Conservation (phyloP, 2,797 vertebrate genomes). For the Balearica regulorum region DNA sequence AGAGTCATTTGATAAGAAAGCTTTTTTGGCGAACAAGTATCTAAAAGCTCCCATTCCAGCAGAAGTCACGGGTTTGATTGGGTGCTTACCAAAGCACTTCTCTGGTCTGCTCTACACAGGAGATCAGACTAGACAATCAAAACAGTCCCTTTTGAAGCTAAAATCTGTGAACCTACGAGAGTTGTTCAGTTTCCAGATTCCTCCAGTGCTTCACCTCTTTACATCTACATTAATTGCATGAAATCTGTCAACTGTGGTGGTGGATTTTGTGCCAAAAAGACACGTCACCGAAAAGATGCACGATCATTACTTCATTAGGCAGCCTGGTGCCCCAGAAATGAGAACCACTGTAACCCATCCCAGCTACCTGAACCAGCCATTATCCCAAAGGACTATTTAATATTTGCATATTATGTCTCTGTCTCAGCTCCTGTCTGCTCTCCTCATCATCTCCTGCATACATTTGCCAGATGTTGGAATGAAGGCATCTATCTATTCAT, state of each 20-base stretch:
- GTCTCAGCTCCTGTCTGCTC: slow-evolving; percentile 4
- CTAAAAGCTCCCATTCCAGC: neutral
- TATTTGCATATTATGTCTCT: neutral
- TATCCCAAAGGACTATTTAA: neutral
- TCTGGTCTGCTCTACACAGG: neutral
- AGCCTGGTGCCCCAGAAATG: neutral
- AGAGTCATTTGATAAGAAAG: neutral
- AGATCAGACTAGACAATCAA: neutral
- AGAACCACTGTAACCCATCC: neutral
- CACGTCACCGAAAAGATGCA: neutral
- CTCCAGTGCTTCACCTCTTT: neutral
- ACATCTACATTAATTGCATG: neutral
- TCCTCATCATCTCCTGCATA: slow-evolving; percentile 8
- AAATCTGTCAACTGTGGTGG: neutral
- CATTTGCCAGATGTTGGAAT: slow-evolving; percentile 7
- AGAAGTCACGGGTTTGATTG: neutral
- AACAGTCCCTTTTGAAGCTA: neutral
- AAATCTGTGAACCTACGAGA: neutral
- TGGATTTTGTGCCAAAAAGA: neutral
- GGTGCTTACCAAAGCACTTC: neutral
- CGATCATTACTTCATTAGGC: neutral
- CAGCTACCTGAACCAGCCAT: neutral
- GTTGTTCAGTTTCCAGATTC: neutral
- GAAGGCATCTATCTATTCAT: neutral
- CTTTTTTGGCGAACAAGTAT: neutral